Evolutionary conservation across 2,113 vertebrate species (phyloP), one percentile per base, ranked within the genome.

Genomic region (Rissa tridactyla): DNA sequence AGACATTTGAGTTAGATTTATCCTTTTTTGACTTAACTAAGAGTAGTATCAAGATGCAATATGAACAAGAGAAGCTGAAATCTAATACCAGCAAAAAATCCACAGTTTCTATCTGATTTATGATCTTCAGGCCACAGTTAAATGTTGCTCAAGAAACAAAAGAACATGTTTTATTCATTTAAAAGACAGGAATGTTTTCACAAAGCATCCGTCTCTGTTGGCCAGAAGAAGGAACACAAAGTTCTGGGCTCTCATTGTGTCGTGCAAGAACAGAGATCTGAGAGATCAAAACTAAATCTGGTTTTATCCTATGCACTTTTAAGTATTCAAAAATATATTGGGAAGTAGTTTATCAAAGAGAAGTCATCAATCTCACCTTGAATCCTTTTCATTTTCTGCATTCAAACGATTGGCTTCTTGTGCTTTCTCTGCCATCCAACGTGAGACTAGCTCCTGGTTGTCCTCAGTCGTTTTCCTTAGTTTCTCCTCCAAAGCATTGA

Each of bases 401-500:
- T 99, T 99, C 25, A 99, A 98, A 49, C 98, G 97, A 97, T 99
- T 99, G 79, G 99, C 99, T 96, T 99, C 99, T 97, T 99, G 99
- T 26, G 99, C 99, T 73, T 99, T 99, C 98, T 99, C 99, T 0
- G 99, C 99, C 99, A 99, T 99, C 99, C 99, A 99, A 19, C 99
- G 98, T 0, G 99, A 98, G 76, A 99, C 99, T 78, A 99, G 98
- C 96, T 99, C 99, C 98, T 99, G 99, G 98, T 99, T 99, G 97
- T 99, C 99, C 75, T 99, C 99, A 0, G 98, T 98, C 27, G 99
- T 99, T 69, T 98, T 99, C 88, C 99, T 98, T 62, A 99, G 98
- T 64, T 99, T 99, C 96, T 99, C 99, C 98, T 99, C 99, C 96
- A 99, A 97, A 38, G 99, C 99, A 7, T 98, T 99, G 93, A 99